Evolutionary conservation across 2,888 invertebrate species (phyloP).

Genomic region (Athrips mouffetella): DNA sequence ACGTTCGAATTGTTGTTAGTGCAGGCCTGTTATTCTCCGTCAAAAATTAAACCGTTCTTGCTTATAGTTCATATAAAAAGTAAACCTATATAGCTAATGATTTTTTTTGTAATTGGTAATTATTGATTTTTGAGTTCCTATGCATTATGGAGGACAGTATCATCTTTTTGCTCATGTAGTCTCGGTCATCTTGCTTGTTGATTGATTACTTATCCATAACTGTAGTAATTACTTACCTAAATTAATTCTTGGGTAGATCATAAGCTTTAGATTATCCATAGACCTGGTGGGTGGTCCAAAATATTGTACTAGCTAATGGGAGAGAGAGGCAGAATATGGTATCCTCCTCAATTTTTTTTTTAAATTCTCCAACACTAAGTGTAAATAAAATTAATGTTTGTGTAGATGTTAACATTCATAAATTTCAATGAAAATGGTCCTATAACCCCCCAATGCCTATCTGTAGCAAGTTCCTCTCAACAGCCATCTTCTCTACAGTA

Average conservation of each 20-base stretch:
- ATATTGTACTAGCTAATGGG: too few relatives aligned
- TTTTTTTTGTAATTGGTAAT: background rate
- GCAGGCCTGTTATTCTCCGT: background rate
- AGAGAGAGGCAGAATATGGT: too few relatives aligned
- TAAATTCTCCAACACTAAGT: too few relatives aligned
- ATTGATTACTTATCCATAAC: too few relatives aligned
- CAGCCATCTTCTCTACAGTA: conserved; percentile 17
- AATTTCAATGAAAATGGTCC: background rate
- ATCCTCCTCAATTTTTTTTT: too few relatives aligned
- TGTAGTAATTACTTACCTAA: background rate
- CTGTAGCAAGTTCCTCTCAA: conserved; percentile 26
- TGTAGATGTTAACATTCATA: too few relatives aligned
- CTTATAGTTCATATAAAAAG: background rate
- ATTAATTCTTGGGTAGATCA: too few relatives aligned
- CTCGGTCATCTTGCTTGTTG: background rate
- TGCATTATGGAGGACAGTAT: background rate
- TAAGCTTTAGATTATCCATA: too few relatives aligned
- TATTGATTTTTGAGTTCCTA: conserved; percentile 5
- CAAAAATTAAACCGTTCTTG: too few relatives aligned
- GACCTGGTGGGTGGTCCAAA: conserved; percentile 18
- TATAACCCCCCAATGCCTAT: conserved; percentile 11
- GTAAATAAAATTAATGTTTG: too few relatives aligned
- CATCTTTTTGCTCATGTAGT: background rate
- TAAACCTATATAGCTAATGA: background rate
- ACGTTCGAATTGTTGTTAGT: background rate